These are phyloP conservation scores for Tanypteryx hageni DNA, from an alignment of 2,888 invertebrate species.

Conservation along the genomic window DNA sequence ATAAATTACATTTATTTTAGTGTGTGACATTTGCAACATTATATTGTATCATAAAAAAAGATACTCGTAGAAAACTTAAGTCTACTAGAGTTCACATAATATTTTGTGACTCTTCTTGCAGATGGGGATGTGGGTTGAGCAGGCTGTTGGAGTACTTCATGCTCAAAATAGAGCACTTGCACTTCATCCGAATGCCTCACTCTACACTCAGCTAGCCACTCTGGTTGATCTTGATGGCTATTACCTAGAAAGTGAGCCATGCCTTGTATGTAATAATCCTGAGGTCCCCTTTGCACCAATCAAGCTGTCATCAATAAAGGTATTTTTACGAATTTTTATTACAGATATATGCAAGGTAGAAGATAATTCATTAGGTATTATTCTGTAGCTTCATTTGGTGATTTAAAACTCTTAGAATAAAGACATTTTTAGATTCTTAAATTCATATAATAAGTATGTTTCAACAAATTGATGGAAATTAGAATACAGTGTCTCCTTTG, in stretches of 20 bases:
- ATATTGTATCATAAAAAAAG: no score
- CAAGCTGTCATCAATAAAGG: conserved; percentile 94
- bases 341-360: not conserved
- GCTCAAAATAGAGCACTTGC: conserved; percentile 93
- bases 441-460: no score
- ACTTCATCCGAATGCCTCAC: conserved; percentile 94
- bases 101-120: conserved; percentile 72
- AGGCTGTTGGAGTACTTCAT: conserved; percentile 89
- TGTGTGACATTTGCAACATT: no score
- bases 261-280: conserved; percentile 98
- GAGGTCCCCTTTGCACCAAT: conserved; percentile 94
- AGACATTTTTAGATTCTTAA: not conserved
- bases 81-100: no score
- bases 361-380: no score
- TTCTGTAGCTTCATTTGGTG: conserved; percentile 57
- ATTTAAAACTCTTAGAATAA: not conserved
- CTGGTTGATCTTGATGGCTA: conserved; percentile 97
- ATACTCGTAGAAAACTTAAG: no score
- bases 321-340: conserved; percentile 71
- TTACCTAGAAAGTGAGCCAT: conserved; percentile 97
- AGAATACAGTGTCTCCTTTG: no score
- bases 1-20: conserved; percentile 7
- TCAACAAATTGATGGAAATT: no score
- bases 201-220: conserved; percentile 95
- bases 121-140: conserved; percentile 87